Conservation (phyloP, 2,888 invertebrate species). For the Drosophila diplacantha region DNA sequence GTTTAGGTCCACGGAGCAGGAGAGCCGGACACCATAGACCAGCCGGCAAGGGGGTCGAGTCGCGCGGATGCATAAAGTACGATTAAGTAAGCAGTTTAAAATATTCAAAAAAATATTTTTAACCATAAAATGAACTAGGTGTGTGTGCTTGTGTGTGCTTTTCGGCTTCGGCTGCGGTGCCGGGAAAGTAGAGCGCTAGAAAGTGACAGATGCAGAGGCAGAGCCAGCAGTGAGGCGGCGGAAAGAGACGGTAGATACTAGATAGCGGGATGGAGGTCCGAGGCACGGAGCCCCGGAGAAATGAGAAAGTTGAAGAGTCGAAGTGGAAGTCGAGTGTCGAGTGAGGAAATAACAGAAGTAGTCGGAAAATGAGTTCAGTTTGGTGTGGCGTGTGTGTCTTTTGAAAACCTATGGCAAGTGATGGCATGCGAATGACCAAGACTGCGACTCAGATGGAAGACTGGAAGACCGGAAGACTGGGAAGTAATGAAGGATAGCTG, state of each 20-base stretch:
- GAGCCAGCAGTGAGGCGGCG: conserved; percentile 37
- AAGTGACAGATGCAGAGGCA: conserved; percentile 59
- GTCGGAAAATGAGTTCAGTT: conserved; percentile 62
- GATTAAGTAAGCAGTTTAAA: conserved; percentile 36
- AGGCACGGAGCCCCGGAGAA: conserved; percentile 39
- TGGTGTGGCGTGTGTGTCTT: conserved; percentile 44
- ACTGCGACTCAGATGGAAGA: conserved; percentile 63
- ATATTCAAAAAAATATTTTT: conserved; percentile 45
- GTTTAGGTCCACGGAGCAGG: conserved; percentile 50
- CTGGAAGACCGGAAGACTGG: conserved; percentile 11
- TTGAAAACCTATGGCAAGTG: conserved; percentile 76
- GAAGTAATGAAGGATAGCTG: conserved; percentile 27
- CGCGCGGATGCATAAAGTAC: conserved; percentile 42
- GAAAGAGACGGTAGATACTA: conserved; percentile 42
- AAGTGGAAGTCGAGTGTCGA: conserved; percentile 43
- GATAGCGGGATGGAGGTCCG: conserved; percentile 38
- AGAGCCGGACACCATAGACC: conserved; percentile 21
- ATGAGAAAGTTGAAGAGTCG: conserved; percentile 63
- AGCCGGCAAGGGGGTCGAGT: conserved; percentile 47
- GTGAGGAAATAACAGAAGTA: conserved; percentile 46
- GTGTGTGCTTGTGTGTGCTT: conserved; percentile 18
- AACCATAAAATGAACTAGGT: conserved; percentile 60
- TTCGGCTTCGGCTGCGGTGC: conserved; percentile 11
- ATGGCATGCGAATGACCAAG: conserved; percentile 75
- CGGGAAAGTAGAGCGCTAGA: conserved; percentile 59